Evolutionary conservation across 2,113 vertebrate genomes (phyloP).

Genomic region (Nycticorax nycticorax): DNA sequence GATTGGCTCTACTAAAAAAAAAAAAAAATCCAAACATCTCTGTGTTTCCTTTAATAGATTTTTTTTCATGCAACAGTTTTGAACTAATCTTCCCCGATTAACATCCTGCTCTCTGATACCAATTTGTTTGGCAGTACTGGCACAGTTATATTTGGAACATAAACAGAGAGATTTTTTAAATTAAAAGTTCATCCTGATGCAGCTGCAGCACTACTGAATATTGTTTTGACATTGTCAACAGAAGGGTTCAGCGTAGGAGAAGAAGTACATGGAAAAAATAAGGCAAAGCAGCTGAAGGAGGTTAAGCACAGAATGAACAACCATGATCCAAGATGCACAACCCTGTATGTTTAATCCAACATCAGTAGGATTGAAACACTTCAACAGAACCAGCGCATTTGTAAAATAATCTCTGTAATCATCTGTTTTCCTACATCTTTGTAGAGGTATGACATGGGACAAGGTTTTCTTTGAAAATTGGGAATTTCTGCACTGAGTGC

Average conservation of each 20-base stretch:
- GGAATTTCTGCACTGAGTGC: neutral
- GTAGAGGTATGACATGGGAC: neutral
- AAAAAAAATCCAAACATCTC: neutral
- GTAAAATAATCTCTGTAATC: neutral
- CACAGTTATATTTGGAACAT: conserved; percentile 14
- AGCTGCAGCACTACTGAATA: neutral
- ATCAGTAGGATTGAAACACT: neutral
- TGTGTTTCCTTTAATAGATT: neutral
- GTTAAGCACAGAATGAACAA: neutral
- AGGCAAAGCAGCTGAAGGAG: neutral
- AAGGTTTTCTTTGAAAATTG: neutral
- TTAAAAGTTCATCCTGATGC: neutral
- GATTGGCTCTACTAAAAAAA: neutral
- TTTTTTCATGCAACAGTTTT: neutral
- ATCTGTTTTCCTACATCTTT: neutral
- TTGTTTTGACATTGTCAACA: neutral
- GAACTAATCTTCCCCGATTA: neutral
- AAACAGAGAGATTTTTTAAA: neutral
- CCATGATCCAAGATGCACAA: neutral
- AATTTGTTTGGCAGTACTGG: neutral
- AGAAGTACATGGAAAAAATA: neutral
- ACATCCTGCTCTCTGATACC: neutral
- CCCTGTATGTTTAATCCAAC: neutral
- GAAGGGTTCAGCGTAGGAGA: neutral
- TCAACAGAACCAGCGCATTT: neutral